phyloP scores from a whole-genome alignment of 2,888 invertebrate genomes.

The Deilephila elpenor region DNA sequence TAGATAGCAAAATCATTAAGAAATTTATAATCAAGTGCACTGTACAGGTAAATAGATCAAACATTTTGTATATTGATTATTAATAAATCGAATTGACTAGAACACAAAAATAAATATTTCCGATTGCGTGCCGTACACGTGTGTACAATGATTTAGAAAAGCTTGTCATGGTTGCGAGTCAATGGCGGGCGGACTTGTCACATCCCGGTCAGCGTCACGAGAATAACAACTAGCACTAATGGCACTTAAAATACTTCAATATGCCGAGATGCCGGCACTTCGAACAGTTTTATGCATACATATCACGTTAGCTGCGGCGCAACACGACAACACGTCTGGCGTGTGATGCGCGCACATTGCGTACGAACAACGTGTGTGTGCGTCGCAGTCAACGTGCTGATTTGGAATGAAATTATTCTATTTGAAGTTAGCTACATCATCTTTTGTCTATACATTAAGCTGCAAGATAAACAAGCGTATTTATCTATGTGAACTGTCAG shows the following conservation, averaged over 20 bases:
- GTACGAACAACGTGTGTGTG: too few relatives aligned
- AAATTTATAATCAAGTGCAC: not conserved
- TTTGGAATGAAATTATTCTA: not conserved
- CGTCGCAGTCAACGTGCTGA: too few relatives aligned
- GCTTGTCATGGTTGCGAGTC: not conserved
- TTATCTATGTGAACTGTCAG: slow-evolving; percentile 16
- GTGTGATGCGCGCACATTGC: too few relatives aligned
- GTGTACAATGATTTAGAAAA: slow-evolving; percentile 31
- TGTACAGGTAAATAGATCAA: slow-evolving; percentile 19
- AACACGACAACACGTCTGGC: too few relatives aligned
- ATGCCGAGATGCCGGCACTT: slow-evolving; percentile 2
- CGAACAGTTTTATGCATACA: not conserved
- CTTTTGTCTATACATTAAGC: not conserved
- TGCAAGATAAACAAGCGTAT: not conserved
- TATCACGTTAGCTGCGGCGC: not conserved
- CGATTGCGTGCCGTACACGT: slow-evolving; percentile 34
- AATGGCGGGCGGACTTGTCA: slow-evolving; percentile 38
- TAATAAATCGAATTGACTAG: slow-evolving; percentile 47
- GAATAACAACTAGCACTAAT: slow-evolving; percentile 58
- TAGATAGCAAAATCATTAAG: not conserved
- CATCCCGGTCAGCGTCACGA: slow-evolving; percentile 48
- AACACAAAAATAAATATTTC: slow-evolving; percentile 55
- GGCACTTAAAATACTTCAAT: slow-evolving; percentile 59
- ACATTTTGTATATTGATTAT: slow-evolving; percentile 21
- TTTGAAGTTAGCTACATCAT: not conserved